Conservation (phyloP, 2,888 invertebrate species). For the Cantharis lateralis region DNA sequence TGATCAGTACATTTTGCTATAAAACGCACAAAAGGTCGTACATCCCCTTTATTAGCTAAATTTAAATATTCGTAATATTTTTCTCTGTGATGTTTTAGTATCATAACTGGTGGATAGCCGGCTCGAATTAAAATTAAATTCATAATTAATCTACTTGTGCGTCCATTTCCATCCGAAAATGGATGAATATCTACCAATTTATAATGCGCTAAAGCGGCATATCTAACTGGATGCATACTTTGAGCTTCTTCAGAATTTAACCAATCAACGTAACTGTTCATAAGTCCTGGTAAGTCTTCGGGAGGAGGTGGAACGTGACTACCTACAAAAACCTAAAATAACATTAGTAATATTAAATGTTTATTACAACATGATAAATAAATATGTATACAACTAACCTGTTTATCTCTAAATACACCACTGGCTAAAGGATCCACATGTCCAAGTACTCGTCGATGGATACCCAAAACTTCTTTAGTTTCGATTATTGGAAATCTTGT, state of each 20-base stretch:
- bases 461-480: constrained; percentile 86
- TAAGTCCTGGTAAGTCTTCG: constrained; percentile 76
- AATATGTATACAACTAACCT: constrained; percentile 51
- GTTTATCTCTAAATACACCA: constrained; percentile 84
- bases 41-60: constrained; percentile 91
- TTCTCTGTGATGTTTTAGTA: constrained; percentile 83
- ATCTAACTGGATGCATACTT: constrained; percentile 87
- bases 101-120: constrained; percentile 94
- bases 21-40: constrained; percentile 94
- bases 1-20: constrained; percentile 92
- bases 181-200: constrained; percentile 97
- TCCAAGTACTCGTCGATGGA: constrained; percentile 90
- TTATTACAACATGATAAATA: neutral
- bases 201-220: constrained; percentile 95
- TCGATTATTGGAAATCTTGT: constrained; percentile 79
- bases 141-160: constrained; percentile 94
- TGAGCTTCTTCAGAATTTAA: constrained; percentile 86
- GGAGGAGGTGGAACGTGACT: constrained; percentile 93
- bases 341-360: neutral
- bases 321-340: constrained; percentile 79
- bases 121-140: constrained; percentile 94
- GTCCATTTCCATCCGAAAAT: constrained; percentile 94
- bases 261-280: constrained; percentile 92
- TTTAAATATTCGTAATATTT: constrained; percentile 88
- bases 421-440: constrained; percentile 93